Conservation (phyloP, 1,140 invertebrate species). For the Daktulosphaira vitifoliae region DNA sequence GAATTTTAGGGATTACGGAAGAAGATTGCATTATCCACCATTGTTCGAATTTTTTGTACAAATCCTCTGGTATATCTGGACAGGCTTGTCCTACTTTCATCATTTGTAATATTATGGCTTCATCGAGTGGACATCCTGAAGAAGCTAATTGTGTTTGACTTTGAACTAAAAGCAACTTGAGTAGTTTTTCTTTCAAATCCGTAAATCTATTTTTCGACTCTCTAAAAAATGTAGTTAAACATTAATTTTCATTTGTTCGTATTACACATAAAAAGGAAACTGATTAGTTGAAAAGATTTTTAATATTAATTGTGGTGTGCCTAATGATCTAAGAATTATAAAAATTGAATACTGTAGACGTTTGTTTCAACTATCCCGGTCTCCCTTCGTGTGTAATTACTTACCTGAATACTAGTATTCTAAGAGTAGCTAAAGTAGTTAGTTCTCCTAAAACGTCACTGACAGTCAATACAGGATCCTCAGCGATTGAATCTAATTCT, state of each 20-base stretch:
- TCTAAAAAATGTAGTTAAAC: too few relatives aligned
- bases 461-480: conserved; percentile 72
- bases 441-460: conserved; percentile 87
- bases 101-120: conserved; percentile 53
- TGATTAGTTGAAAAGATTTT: too few relatives aligned
- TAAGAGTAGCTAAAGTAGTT: conserved; percentile 78
- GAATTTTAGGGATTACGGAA: conserved; percentile 48
- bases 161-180: conserved; percentile 76
- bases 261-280: too few relatives aligned
- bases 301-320: too few relatives aligned
- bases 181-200: conserved; percentile 87
- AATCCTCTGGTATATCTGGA: conserved; percentile 62
- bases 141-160: conserved; percentile 75
- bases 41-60: conserved; percentile 65
- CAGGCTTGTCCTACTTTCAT: conserved; percentile 23
- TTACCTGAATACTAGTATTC: conserved; percentile 76
- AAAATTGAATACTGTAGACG: too few relatives aligned
- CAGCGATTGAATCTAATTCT: conserved; percentile 79
- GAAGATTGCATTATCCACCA: conserved; percentile 58
- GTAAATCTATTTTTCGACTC: conserved; percentile 63
- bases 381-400: too few relatives aligned
- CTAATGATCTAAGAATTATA: too few relatives aligned
- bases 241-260: too few relatives aligned
- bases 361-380: too few relatives aligned
- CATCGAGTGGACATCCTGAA: conserved; percentile 84